These are phyloP conservation scores for Huso huso DNA, from an alignment of 2,797 vertebrate genomes.

Conservation along the genomic window DNA sequence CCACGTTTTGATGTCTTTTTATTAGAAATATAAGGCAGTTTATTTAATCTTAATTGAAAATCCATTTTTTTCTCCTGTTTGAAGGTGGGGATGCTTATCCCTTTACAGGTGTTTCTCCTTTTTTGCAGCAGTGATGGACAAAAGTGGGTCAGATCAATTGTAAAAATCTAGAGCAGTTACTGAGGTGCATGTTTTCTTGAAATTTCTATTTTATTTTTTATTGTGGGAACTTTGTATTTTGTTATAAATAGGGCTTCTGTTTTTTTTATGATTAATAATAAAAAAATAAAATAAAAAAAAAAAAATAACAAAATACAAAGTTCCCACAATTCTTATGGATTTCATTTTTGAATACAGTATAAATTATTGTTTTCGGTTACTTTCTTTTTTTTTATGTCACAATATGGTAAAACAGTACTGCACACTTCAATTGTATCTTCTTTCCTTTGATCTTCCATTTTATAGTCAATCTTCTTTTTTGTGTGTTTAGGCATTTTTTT, in stretches of 20 bases:
- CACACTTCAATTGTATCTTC: too few relatives aligned
- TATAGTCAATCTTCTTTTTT: too few relatives aligned
- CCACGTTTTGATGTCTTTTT: too few relatives aligned
- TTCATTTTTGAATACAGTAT: too few relatives aligned
- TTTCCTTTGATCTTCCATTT: too few relatives aligned
- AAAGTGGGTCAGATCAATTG: constrained; percentile 37
- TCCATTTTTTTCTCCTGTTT: constrained; percentile 38
- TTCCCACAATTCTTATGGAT: constrained; percentile 19
- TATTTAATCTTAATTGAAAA: constrained; percentile 60
- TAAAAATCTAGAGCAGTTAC: constrained; percentile 41
- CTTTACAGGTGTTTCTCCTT: constrained; percentile 36
- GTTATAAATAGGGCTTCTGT: constrained; percentile 25
- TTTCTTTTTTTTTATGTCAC: too few relatives aligned
- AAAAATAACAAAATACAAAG: constrained; percentile 34
- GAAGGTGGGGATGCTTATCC: background rate
- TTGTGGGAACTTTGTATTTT: constrained; percentile 36
- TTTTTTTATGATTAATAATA: constrained; percentile 27
- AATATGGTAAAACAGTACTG: too few relatives aligned
- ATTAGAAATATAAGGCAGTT: constrained; percentile 47
- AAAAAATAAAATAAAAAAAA: background rate
- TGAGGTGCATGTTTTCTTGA: constrained; percentile 25
- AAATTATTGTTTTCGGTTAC: too few relatives aligned
- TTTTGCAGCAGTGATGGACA: background rate
- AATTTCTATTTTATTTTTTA: constrained; percentile 18
- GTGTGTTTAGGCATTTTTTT: too few relatives aligned